A percentile compares a stretch with the other conserved stretches of the same genome.
phyloP scores from a whole-genome alignment of 2,797 vertebrate genomes.

The Trematomus bernacchii region DNA sequence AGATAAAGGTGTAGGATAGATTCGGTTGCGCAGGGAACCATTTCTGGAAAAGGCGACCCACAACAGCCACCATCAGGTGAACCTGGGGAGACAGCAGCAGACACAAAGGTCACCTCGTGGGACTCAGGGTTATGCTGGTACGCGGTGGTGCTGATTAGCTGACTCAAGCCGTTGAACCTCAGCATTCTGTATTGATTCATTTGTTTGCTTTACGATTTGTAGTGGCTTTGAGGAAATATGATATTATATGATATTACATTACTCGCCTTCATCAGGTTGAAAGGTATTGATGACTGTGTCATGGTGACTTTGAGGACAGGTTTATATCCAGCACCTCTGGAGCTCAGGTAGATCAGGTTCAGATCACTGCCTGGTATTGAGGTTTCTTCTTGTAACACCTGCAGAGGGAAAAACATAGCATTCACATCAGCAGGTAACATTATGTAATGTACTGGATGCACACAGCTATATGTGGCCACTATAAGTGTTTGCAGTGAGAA shows the following conservation, averaged over 20 bases:
- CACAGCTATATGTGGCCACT: too few relatives aligned
- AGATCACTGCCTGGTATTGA: constrained; percentile 95
- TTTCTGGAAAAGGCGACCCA: constrained; percentile 97
- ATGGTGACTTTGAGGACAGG: constrained; percentile 97
- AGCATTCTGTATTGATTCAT: neutral
- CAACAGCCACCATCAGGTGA: constrained; percentile 98
- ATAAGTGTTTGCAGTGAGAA: neutral
- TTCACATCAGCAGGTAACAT: neutral
- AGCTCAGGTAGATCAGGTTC: constrained; percentile 94
- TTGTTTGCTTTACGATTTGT: neutral
- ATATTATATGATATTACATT: neutral
- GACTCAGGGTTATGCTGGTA: neutral
- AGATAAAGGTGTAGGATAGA: constrained; percentile 97
- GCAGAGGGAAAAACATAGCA: constrained; percentile 20
- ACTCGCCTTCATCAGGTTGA: constrained; percentile 95
- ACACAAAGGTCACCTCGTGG: neutral
- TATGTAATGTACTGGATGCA: neutral
- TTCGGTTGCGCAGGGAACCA: constrained; percentile 99
- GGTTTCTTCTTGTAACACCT: constrained; percentile 97
- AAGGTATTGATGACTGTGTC: constrained; percentile 94
- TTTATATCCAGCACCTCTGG: constrained; percentile 95
- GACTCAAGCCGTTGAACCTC: neutral
- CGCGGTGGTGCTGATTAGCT: neutral
- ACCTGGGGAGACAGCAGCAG: constrained; percentile 75
- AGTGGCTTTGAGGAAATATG: neutral